These are phyloP conservation scores for Cerastis rubricosa DNA, from an alignment of 2,888 invertebrate genomes.

Conservation along the genomic window DNA sequence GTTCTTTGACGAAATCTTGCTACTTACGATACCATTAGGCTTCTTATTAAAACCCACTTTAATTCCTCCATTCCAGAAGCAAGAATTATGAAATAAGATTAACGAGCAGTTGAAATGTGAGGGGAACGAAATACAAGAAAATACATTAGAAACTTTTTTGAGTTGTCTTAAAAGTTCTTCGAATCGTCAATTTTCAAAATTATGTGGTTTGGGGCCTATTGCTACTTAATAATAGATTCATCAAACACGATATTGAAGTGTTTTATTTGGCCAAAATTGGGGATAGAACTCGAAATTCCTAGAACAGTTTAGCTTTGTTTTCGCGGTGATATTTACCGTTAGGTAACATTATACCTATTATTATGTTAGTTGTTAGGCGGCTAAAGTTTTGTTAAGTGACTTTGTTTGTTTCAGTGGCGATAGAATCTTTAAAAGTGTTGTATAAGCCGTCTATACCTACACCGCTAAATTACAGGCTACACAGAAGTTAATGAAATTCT, in stretches of 20 bases:
- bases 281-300: background rate
- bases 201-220: slow-evolving; percentile 21
- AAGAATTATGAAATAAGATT: slow-evolving; percentile 5
- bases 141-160: background rate
- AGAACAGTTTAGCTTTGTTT: slow-evolving; percentile 24
- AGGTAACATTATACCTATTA: slow-evolving; percentile 17
- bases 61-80: background rate
- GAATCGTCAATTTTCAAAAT: slow-evolving; percentile 36
- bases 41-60: slow-evolving; percentile 28
- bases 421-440: background rate
- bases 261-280: slow-evolving; percentile 36
- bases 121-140: background rate
- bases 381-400: slow-evolving; percentile 3
- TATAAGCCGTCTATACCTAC: background rate
- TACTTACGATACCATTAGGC: slow-evolving; percentile 25
- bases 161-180: background rate
- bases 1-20: slow-evolving; percentile 32
- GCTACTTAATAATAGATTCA: slow-evolving; percentile 57
- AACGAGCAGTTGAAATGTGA: background rate
- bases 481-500: background rate
- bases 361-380: background rate
- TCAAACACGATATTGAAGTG: slow-evolving; percentile 52
- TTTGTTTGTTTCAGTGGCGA: slow-evolving; percentile 12
- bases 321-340: slow-evolving; percentile 6
- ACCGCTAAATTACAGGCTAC: background rate